Conservation (phyloP, 1,140 invertebrate species). For the Psix sp. region DNA sequence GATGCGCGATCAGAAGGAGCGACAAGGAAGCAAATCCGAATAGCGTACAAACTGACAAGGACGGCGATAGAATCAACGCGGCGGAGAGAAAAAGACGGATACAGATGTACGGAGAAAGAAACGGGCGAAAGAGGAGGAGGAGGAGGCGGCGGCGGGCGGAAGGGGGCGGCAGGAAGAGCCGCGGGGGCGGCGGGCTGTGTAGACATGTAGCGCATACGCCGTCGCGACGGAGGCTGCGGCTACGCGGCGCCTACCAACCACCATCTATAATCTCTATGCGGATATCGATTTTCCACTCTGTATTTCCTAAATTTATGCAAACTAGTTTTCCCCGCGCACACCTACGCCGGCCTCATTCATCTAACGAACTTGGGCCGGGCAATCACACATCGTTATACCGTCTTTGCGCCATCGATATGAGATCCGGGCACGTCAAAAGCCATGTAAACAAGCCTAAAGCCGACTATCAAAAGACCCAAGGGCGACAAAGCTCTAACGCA, state of each 20-base stretch:
- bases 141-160: slow-evolving; percentile 50
- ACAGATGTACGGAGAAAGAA: slow-evolving; percentile 39
- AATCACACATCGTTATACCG: slow-evolving; percentile 50
- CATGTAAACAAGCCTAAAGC: slow-evolving; percentile 28
- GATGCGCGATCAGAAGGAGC: background rate
- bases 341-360: slow-evolving; percentile 71
- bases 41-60: background rate
- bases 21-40: background rate
- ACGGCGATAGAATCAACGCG: background rate
- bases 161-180: slow-evolving; percentile 39
- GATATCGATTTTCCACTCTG: slow-evolving; percentile 77
- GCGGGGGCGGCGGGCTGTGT: slow-evolving; percentile 53
- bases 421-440: slow-evolving; percentile 23
- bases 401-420: slow-evolving; percentile 27
- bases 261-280: slow-evolving; percentile 79
- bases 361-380: slow-evolving; percentile 67
- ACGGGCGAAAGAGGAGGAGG: slow-evolving; percentile 33
- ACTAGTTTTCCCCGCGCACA: slow-evolving; percentile 66
- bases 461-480: background rate
- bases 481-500: too few species aligned
- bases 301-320: slow-evolving; percentile 79
- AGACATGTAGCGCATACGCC: slow-evolving; percentile 74
- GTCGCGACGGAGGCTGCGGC: slow-evolving; percentile 78
- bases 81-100: slow-evolving; percentile 10
- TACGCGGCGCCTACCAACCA: slow-evolving; percentile 78